Percentiles rank a stretch among this genome's conserved stretches.
Conservation (phyloP, 2,888 invertebrate genomes). For the Litoditis marina region DNA sequence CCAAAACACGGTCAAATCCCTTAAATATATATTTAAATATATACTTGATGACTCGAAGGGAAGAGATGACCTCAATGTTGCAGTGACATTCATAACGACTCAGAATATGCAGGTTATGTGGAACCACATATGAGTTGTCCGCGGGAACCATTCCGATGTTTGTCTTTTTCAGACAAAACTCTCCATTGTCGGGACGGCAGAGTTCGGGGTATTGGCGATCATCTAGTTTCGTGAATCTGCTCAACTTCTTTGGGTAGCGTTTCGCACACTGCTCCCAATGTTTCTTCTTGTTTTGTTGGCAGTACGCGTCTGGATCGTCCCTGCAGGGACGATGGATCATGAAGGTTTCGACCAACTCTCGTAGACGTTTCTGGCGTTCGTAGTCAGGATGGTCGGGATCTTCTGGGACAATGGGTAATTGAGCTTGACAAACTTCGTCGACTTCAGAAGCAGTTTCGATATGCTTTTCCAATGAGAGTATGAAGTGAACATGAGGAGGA, state of each 20-base stretch:
- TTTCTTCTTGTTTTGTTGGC: slow-evolving; percentile 3
- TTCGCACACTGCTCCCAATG: slow-evolving; percentile 8
- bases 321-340: slow-evolving; percentile 14
- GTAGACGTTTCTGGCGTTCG: no score
- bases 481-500: slow-evolving; percentile 15
- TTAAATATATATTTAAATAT: slow-evolving; percentile 18
- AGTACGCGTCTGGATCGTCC: slow-evolving; percentile 9
- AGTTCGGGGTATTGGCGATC: slow-evolving; percentile 4
- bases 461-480: slow-evolving; percentile 1
- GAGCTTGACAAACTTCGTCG: slow-evolving; percentile 3
- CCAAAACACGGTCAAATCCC: slow-evolving; percentile 13
- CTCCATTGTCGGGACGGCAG: neutral
- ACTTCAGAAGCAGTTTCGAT: slow-evolving; percentile 8
- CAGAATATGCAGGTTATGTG: slow-evolving; percentile 9
- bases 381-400: neutral
- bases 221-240: neutral
- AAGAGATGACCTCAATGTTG: slow-evolving; percentile 11
- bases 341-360: slow-evolving; percentile 4
- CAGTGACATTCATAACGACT: slow-evolving; percentile 3
- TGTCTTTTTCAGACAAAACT: no score
- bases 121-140: slow-evolving; percentile 7
- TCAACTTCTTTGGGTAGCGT: slow-evolving; percentile 4
- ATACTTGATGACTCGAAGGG: slow-evolving; percentile 12
- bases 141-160: neutral
- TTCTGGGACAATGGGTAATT: neutral